Percentiles rank a stretch among this genome's conserved stretches.
Evolutionary conservation across 2,113 vertebrate species (phyloP).

Genomic region (Pachycephala philippinensis): DNA sequence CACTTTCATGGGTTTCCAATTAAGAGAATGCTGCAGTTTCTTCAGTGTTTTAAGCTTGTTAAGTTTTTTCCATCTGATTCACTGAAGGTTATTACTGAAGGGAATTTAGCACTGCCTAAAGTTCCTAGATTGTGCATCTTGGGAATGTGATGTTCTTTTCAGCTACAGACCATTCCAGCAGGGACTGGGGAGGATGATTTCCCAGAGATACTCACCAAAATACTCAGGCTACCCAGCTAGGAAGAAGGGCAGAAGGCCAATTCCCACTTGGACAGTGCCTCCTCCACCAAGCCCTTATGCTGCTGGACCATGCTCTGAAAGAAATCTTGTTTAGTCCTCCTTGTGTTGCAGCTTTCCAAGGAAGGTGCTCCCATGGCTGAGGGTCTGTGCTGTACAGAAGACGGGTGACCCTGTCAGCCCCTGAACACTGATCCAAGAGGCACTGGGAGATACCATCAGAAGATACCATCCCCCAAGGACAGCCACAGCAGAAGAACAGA

Average conservation of each 20-base stretch:
- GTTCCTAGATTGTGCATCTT: background rate
- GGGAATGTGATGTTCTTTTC: background rate
- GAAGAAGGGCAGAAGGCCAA: background rate
- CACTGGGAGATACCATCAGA: background rate
- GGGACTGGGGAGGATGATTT: background rate
- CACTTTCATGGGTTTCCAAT: background rate
- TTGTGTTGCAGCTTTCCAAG: background rate
- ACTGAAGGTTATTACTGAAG: background rate
- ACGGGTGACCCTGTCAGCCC: background rate
- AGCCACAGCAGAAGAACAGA: background rate
- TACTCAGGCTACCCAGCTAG: background rate
- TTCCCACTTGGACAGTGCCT: background rate
- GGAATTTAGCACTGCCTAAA: background rate
- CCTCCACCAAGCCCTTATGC: background rate
- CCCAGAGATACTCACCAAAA: background rate
- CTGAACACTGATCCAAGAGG: background rate
- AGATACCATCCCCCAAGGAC: background rate
- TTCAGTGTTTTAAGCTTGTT: background rate
- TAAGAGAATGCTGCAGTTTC: background rate
- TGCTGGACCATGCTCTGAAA: background rate
- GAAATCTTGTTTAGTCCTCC: background rate
- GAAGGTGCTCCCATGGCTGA: background rate
- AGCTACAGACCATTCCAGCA: background rate
- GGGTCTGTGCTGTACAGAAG: background rate
- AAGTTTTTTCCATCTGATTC: slow-evolving; percentile 5